Conservation (phyloP, 2,797 vertebrate species). For the Gymnoscopelus microlampas region DNA sequence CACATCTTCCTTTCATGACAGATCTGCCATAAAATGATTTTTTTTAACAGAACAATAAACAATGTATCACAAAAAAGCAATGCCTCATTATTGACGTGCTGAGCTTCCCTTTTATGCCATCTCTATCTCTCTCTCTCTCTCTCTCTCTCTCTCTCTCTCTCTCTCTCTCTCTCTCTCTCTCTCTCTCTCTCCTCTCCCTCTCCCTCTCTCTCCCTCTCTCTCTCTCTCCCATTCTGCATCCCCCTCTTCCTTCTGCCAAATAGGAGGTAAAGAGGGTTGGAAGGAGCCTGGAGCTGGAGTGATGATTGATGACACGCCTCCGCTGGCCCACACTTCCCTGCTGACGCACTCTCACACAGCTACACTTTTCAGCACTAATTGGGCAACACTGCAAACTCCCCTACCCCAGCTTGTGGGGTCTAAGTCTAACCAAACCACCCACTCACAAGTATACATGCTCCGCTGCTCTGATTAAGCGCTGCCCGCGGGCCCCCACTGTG, state of each 20-base stretch:
- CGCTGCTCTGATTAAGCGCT: conserved; percentile 65
- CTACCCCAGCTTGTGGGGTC: conserved; percentile 60
- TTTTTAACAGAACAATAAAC: conserved; percentile 29
- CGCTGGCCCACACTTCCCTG: conserved; percentile 80
- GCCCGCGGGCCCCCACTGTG: conserved; percentile 37
- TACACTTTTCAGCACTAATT: conserved; percentile 85
- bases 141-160: conserved; percentile 19
- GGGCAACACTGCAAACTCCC: conserved; percentile 77
- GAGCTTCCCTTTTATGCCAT: conserved; percentile 33
- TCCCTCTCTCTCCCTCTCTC: conserved; percentile 34
- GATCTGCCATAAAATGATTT: not conserved
- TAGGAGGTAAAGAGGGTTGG: conserved; percentile 60
- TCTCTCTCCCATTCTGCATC: conserved; percentile 48
- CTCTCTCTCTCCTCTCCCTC: conserved; percentile 15
- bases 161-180: conserved; percentile 55
- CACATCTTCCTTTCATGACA: not conserved
- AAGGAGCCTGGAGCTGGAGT: conserved; percentile 72
- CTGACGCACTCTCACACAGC: conserved; percentile 77
- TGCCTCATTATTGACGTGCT: conserved; percentile 31
- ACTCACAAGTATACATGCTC: conserved; percentile 55
- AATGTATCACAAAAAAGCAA: conserved; percentile 16
- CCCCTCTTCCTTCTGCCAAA: conserved; percentile 59
- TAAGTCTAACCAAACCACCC: conserved; percentile 67
- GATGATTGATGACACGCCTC: conserved; percentile 85
- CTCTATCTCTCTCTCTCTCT: conserved; percentile 16